Base-by-base conservation (phyloP, 2,888 invertebrate genomes). In the Harpalus rufipes region DNA sequence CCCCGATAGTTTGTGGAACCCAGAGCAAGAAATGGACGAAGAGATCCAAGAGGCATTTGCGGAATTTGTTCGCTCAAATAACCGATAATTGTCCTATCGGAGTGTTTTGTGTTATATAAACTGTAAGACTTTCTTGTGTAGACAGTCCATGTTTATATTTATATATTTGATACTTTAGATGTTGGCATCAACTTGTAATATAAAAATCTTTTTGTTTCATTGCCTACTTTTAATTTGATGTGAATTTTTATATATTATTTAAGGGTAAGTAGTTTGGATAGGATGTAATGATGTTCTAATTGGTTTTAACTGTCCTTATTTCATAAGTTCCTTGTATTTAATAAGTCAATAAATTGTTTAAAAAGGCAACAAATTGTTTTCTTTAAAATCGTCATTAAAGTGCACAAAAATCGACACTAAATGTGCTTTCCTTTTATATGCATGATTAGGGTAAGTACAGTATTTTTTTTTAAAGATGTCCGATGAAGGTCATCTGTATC, bases 1-100 rank as follows among this genome's bases (percentile, higher is more conserved):
- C 89, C 91, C 92, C 25, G 92, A 92, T 86, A 91, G 90, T 61
- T 88, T 91, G 32, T 91, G 89, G 87, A 92, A 93, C 88, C 90
- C 92, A 44, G 93, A 93, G 88, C 92, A 92, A 5, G 93, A 93
- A 90, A 93, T 94, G 93, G 93, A 93, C 86, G 93, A 93, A 88
- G 94, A 94, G 89, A 93, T 94, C 87, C 92, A 92, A 88, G 92
- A 91, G 85, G 93, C 93, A 85, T 94, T 93, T 89, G 91, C 92
- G 87, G 91, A 92, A 88, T 93, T 93, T 89, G 90, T 93, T 84
- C 91, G 91, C 87, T 87, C 89, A 86, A 89, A 90, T 87, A 90
- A 89, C 86, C 88, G 88, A 88, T 88, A 88, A 88, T 88, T 86
- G 84, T 12, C 56, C n/a, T 81, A n/a, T 68, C 68, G 32, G 39